Base-by-base conservation (phyloP, 2,888 invertebrate species). In the Synergus gifuensis region DNA sequence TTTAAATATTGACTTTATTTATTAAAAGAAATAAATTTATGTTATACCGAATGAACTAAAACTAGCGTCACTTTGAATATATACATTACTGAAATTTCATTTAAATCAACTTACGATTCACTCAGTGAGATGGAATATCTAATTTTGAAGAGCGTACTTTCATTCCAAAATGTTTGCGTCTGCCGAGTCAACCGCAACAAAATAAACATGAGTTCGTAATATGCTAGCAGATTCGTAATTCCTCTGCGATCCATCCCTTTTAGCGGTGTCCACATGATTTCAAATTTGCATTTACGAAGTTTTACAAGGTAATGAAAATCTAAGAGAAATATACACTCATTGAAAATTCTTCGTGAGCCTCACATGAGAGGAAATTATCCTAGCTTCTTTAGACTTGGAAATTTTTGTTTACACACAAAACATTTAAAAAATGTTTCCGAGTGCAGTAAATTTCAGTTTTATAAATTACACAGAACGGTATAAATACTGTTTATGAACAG, bases 161-260 rank as follows among this genome's bases (percentile, higher is more conserved):
- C 69, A 73, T 49, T 73, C 69, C 49, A 73, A 73, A 73, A 73
- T 16, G 69, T 22, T 49, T 49, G 36, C 49, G 16, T 54, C n/a
- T 73, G 28, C 49, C 54, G 54, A 73, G 69, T 73, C 69, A 73
- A 73, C 69, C 49, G 69, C 28, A 73, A 28, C 69, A 73, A 73
- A 73, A 73, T 73, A 73, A 73, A 73, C 69, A 73, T 73, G 69
- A 73, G 46, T 73, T 54, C 28, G 49, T 73, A 73, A 73, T 73
- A 73, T 73, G 69, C 28, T 73, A 14, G 69, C 9, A 28, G 49
- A 73, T 49, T 73, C 49, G 69, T 73, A 54, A 73, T 73, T 73
- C 46, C 46, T n/a, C 9, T 36, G 69, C 16, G 49, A 73, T 54
- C 73, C 49, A 73, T 73, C 54, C 73, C 28, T 36, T 60, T 54